phyloP scores from a whole-genome alignment of 2,888 invertebrate genomes.

The Thera britannica region DNA sequence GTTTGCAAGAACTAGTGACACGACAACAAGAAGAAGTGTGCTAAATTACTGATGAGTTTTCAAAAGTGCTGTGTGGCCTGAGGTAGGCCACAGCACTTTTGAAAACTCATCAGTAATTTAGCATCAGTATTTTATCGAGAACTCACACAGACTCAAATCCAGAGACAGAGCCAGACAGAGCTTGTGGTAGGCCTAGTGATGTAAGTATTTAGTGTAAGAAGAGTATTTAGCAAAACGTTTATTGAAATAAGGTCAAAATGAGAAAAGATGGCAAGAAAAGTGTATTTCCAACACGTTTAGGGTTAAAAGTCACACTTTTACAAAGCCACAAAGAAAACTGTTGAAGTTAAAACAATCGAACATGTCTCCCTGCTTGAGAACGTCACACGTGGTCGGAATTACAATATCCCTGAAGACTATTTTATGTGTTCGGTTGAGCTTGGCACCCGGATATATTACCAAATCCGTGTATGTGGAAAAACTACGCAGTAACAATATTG shows the following conservation, averaged over 20 bases:
- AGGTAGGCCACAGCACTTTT: no score
- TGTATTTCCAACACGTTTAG: constrained; percentile 8
- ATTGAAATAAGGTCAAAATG: background rate
- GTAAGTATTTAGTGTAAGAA: no score
- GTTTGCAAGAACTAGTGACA: no score
- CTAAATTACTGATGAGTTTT: no score
- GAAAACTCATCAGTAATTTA: no score
- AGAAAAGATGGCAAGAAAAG: background rate
- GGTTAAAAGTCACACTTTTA: constrained; percentile 23
- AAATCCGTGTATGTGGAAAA: background rate
- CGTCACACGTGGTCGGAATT: constrained; percentile 20
- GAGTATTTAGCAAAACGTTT: no score
- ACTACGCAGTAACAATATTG: background rate
- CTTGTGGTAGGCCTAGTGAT: no score
- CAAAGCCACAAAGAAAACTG: constrained; percentile 24
- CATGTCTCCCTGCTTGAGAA: constrained; percentile 26
- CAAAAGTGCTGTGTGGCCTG: no score
- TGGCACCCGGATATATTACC: background rate
- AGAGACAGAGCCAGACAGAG: no score
- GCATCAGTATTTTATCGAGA: no score
- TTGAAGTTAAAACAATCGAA: constrained; percentile 30
- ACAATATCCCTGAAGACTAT: constrained; percentile 12
- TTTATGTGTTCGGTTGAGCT: background rate
- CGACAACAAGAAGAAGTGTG: no score
- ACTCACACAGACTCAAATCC: no score